Conservation (phyloP, 2,888 invertebrate species). For the Criorhina ranunculi region DNA sequence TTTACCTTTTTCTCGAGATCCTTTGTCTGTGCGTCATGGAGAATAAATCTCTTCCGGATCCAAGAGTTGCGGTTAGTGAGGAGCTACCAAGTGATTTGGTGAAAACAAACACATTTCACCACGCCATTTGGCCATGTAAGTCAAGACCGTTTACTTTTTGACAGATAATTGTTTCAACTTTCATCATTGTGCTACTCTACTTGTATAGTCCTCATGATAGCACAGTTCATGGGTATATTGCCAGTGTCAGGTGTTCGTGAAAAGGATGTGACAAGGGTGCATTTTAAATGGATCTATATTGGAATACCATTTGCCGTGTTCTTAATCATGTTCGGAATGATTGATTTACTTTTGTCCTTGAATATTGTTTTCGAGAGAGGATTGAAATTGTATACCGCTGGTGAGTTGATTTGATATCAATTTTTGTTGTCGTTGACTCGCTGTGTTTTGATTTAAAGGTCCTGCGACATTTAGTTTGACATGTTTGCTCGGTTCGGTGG, state of each 20-base stretch:
- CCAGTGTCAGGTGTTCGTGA: conserved; percentile 85
- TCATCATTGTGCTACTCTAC: neutral
- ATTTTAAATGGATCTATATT: conserved; percentile 81
- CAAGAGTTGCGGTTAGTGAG: neutral
- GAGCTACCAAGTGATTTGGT: conserved; percentile 5
- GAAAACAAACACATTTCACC: conserved; percentile 85
- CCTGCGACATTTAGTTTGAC: conserved; percentile 81
- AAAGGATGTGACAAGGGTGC: conserved; percentile 80
- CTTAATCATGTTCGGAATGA: conserved; percentile 77
- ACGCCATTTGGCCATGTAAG: conserved; percentile 85
- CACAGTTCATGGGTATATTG: conserved; percentile 85
- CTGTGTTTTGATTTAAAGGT: conserved; percentile 77
- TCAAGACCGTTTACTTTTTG: conserved; percentile 28
- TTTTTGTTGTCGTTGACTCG: conserved; percentile 13
- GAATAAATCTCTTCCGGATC: neutral
- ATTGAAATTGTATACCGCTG: conserved; percentile 81
- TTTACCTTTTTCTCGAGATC: neutral
- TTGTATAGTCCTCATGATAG: conserved; percentile 84
- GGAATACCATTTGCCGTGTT: conserved; percentile 77
- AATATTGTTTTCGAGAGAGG: conserved; percentile 80
- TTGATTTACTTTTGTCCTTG: conserved; percentile 79
- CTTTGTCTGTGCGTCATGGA: conserved; percentile 2
- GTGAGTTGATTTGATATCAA: conserved; percentile 67
- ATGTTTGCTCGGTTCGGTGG: conserved; percentile 78
- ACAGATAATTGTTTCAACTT: conserved; percentile 24